Base-by-base conservation (phyloP, 35 echinoderm and acorn worm species). In the Ophioderma brevispina region DNA sequence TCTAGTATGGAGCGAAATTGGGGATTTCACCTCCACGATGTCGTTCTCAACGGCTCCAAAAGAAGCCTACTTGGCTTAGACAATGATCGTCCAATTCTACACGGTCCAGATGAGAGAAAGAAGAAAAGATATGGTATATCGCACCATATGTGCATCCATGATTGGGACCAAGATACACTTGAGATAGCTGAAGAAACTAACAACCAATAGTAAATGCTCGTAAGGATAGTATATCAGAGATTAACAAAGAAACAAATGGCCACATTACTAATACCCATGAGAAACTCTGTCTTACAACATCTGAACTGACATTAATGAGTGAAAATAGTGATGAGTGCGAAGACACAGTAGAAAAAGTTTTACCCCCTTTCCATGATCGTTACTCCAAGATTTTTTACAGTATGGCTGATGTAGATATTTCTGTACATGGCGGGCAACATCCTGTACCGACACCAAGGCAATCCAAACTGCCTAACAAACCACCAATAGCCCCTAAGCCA, bases 141-240 rank as follows among this genome's bases (percentile, higher is more conserved):
- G 17, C 78, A 80, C 36, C 78, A 70, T 70, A 80, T 80, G 78
- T 80, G 78, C n/a, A 80, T 80, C n/a, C 78, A 80, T 36, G 78
- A 80, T 4, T 80, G 78, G 78, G 34, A 80, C 3, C 33, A 40
- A 5, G 6, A 80, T 4, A 33, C 3, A 15, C 17, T 21, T 4
- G 38, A 37, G 1, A 37, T 34, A 15, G 25, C 4, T 37, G 17
- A 80, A 37, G 78, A 40, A 36, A 36, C 2, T 70, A 30, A 70
- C 59, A 21, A 52, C 59, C 10, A 70, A 15, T 70, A 25, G 28
- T 70, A 3, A 70, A 70, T 30, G 59, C 1, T 25, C 2, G 23
- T 18, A 3, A 70, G 17, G 59, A 70, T 13, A 70, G 23, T 52
- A 11, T 21, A 52, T 21, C 21, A 25, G 59, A 6, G 1, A 70